These are phyloP conservation scores for Megastigmus dorsalis DNA, from an alignment of 2,888 invertebrate genomes.

Conservation along the genomic window DNA sequence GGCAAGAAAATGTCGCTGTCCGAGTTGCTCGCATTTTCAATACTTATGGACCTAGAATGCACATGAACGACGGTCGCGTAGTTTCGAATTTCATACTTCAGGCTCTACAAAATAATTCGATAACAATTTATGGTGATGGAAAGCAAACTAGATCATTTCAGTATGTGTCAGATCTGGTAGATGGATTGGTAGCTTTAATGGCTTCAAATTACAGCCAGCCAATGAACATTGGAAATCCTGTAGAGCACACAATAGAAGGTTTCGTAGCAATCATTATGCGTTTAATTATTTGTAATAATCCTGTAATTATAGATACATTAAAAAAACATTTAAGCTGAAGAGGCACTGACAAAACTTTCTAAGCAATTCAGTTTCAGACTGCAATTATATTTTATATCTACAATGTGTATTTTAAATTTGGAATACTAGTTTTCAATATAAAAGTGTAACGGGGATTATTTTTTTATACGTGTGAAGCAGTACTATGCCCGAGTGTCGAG, in stretches of 20 bases:
- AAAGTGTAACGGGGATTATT: too few relatives aligned
- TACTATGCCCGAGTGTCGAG: too few relatives aligned
- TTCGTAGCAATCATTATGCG: too few relatives aligned
- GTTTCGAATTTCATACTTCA: constrained; percentile 99
- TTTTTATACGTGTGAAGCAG: too few relatives aligned
- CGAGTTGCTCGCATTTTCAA: constrained; percentile 99
- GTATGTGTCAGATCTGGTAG: constrained; percentile 97
- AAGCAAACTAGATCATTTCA: constrained; percentile 97
- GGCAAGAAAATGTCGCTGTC: constrained; percentile 96
- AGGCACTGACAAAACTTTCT: too few relatives aligned
- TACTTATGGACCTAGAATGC: constrained; percentile 99
- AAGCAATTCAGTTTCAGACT: too few relatives aligned
- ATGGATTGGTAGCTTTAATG: constrained; percentile 95
- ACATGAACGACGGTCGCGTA: constrained; percentile 98
- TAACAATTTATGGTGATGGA: constrained; percentile 92
- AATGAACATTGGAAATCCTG: constrained; percentile 97
- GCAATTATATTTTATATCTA: too few relatives aligned
- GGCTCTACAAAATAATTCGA: constrained; percentile 93
- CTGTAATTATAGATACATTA: too few relatives aligned
- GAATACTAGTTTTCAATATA: too few relatives aligned
- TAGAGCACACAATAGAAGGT: constrained; percentile 96
- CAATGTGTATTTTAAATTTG: too few relatives aligned
- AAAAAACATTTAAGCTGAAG: too few relatives aligned
- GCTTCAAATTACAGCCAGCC: constrained; percentile 93
- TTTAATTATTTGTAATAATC: too few relatives aligned